Evolutionary conservation across 2,888 invertebrate species (phyloP).

Genomic region (Ochropacha duplaris): DNA sequence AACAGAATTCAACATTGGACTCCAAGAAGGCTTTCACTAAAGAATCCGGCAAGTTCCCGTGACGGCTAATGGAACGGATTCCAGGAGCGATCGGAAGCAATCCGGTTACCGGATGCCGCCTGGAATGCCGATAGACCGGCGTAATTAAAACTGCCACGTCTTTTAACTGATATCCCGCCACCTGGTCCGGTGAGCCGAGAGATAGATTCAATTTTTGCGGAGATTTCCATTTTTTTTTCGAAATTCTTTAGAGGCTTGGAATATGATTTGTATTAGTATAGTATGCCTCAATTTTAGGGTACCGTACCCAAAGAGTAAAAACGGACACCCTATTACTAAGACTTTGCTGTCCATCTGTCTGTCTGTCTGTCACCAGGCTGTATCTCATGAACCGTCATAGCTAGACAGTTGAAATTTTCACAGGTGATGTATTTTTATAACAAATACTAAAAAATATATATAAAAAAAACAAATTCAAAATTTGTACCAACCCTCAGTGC

Average conservation of each 20-base stretch:
- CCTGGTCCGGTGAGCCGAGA: constrained; percentile 47
- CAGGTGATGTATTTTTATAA: too few relatives aligned
- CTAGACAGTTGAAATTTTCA: too few relatives aligned
- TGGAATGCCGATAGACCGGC: constrained; percentile 66
- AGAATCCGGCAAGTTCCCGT: constrained; percentile 58
- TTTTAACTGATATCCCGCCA: constrained; percentile 61
- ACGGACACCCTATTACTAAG: too few relatives aligned
- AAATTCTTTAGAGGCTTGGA: background rate
- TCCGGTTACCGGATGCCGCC: constrained; percentile 42
- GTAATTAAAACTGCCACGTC: constrained; percentile 73
- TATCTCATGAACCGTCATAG: too few relatives aligned
- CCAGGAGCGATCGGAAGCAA: constrained; percentile 52
- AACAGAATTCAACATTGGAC: constrained; percentile 27
- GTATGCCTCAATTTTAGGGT: too few relatives aligned
- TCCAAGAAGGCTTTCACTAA: constrained; percentile 37
- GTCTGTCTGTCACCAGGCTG: too few relatives aligned
- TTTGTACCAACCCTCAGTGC: too few relatives aligned
- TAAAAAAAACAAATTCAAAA: too few relatives aligned
- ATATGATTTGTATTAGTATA: constrained; percentile 5
- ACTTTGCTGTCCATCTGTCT: too few relatives aligned
- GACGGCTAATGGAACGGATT: constrained; percentile 67
- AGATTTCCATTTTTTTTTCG: constrained; percentile 4
- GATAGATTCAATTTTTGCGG: constrained; percentile 12
- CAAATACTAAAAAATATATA: too few relatives aligned
- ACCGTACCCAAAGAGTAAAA: too few relatives aligned